phyloP scores from a whole-genome alignment of 1,140 invertebrate genomes.

The Drosophila sucinea region DNA sequence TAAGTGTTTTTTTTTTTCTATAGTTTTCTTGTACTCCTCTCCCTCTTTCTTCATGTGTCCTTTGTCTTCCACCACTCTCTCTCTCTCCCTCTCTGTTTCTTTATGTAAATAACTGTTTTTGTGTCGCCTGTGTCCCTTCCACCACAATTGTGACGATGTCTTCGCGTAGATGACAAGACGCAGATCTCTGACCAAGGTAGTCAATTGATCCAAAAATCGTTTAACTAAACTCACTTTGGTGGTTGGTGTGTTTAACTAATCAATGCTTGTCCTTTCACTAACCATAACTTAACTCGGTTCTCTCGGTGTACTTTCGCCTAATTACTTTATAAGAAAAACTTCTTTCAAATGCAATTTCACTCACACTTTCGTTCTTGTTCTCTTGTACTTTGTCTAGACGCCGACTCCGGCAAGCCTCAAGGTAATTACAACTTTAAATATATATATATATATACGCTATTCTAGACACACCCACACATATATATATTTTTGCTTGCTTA shows the following conservation, averaged over 20 bases:
- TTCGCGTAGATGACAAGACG: slow-evolving; percentile 70
- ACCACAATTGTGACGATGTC: slow-evolving; percentile 34
- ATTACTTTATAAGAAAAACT: background rate
- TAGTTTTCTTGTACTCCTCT: background rate
- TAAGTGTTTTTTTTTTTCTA: slow-evolving; percentile 26
- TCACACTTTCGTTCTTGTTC: slow-evolving; percentile 37
- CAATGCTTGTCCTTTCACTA: slow-evolving; percentile 3
- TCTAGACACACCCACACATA: background rate
- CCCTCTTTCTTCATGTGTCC: slow-evolving; percentile 21
- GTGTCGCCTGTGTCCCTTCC: slow-evolving; percentile 42
- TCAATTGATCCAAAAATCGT: slow-evolving; percentile 28
- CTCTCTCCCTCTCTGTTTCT: no score
- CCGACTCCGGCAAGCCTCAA: slow-evolving; percentile 64
- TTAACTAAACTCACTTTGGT: slow-evolving; percentile 24
- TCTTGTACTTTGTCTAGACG: slow-evolving; percentile 46
- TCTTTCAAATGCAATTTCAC: background rate
- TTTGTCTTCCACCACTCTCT: slow-evolving; percentile 45
- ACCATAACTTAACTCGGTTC: slow-evolving; percentile 1
- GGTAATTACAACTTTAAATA: slow-evolving; percentile 62
- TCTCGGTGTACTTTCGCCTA: background rate
- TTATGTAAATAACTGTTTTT: slow-evolving; percentile 56
- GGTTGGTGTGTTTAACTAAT: slow-evolving; percentile 21
- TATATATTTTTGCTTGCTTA: slow-evolving; percentile 10
- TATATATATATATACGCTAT: slow-evolving; percentile 9
- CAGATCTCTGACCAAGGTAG: slow-evolving; percentile 72